Conservation (phyloP, 2,797 vertebrate genomes). For the Acanthornis magna region DNA sequence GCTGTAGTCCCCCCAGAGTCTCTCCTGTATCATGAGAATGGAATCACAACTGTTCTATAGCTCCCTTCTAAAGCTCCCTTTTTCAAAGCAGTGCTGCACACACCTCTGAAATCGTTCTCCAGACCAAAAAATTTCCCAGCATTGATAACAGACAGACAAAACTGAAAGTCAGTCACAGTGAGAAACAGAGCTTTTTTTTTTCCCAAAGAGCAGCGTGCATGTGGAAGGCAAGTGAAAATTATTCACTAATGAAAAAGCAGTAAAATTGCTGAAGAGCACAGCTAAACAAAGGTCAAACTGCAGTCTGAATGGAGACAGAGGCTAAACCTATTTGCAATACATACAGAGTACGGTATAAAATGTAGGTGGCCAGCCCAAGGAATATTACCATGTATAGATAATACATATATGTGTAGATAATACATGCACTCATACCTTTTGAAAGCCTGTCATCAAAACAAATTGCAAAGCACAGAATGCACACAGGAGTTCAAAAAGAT, state of each 20-base stretch:
- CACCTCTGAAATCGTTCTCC: background rate
- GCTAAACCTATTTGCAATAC: background rate
- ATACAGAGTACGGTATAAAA: background rate
- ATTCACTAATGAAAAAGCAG: constrained; percentile 7
- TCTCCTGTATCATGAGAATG: background rate
- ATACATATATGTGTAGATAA: background rate
- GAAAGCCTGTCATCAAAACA: background rate
- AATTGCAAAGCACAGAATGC: background rate
- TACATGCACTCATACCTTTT: background rate
- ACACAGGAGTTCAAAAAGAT: background rate
- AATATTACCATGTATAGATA: background rate
- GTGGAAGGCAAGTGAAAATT: background rate
- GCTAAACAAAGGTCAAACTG: background rate
- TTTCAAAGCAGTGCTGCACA: background rate
- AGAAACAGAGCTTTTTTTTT: background rate
- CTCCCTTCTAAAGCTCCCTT: too few species aligned
- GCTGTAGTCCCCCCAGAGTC: background rate
- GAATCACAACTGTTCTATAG: background rate
- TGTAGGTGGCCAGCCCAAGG: background rate
- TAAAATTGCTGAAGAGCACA: background rate
- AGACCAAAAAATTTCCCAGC: background rate
- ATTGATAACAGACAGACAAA: background rate
- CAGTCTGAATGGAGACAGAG: background rate
- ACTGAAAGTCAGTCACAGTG: background rate
- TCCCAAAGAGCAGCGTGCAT: background rate